Conservation (phyloP, 2,888 invertebrate species). For the Melieria omissa region DNA sequence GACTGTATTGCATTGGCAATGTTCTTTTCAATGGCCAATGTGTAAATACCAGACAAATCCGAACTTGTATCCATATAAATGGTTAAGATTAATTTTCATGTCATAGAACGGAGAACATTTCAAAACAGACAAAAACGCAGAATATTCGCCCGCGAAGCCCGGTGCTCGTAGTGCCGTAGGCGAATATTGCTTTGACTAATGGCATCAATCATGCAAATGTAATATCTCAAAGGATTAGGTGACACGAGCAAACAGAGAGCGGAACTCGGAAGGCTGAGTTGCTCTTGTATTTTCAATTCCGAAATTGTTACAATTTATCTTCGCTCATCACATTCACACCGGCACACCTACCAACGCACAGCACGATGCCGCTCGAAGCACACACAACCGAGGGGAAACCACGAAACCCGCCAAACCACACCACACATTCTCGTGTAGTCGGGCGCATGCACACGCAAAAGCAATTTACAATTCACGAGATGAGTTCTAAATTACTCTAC, state of each 20-base stretch:
- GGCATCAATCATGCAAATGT: conserved; percentile 27
- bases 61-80: no score
- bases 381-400: conserved; percentile 56
- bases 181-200: conserved; percentile 10
- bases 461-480: conserved; percentile 37
- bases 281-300: background rate
- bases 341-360: conserved; percentile 22
- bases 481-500: conserved; percentile 32
- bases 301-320: conserved; percentile 34
- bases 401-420: conserved; percentile 40
- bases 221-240: conserved; percentile 31
- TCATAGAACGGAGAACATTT: no score
- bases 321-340: conserved; percentile 8
- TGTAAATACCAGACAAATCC: no score
- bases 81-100: no score
- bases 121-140: no score
- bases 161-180: no score
- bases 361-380: conserved; percentile 45
- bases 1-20: no score
- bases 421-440: conserved; percentile 12
- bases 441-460: conserved; percentile 12
- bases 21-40: no score
- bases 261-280: background rate
- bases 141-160: no score
- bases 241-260: background rate